Base-by-base conservation (phyloP, 2,888 invertebrate species). In the Chesias legatella region DNA sequence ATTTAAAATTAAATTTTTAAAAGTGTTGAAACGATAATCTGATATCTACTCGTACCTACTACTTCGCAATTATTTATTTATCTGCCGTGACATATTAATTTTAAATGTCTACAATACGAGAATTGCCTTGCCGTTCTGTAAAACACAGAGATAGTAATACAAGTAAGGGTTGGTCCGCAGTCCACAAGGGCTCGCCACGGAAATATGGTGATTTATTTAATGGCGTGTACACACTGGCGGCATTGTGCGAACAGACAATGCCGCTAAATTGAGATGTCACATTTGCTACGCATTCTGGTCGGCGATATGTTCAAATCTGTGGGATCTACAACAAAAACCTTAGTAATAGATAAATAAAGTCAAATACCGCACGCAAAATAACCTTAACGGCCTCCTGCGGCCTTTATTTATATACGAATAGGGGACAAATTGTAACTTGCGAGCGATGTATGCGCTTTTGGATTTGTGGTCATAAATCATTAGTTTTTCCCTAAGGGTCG, bases 261-360 rank as follows among this genome's bases (percentile, higher is more conserved):
- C 63, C 48, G 48, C 61, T 71, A 84, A 84, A 85, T 84, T 84
- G 84, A 83, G 79, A 79, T 67, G 73, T 83, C 73, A 60, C 70
- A 76, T 81, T 80, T 68, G 78, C 61, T 62, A 80, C 76, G 79
- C 79, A 72, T 71, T 66, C 70, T 45, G 54, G 44, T 44, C 48
- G 47, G 65, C 59, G 58, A 43, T 35, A 58, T 45, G 56, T 53
- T 50, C 63, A 64, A 63, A 53, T 60, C 69, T 67, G 63, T 71
- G 64, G 65, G 67, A 73, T 63, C 67, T 58, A 58, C 62, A 52
- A 72, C 68, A 70, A 73, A 65, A 72, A 67, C 69, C 63, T 60
- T 67, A 67, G 70, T 74, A 74, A 74, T 71, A 69, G 68, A 75
- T 73, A 74, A 75, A 76, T 75, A 73, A 75, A 74, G 72, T 72